Conservation (phyloP, 2,888 invertebrate species). For the Orthosia incerta region DNA sequence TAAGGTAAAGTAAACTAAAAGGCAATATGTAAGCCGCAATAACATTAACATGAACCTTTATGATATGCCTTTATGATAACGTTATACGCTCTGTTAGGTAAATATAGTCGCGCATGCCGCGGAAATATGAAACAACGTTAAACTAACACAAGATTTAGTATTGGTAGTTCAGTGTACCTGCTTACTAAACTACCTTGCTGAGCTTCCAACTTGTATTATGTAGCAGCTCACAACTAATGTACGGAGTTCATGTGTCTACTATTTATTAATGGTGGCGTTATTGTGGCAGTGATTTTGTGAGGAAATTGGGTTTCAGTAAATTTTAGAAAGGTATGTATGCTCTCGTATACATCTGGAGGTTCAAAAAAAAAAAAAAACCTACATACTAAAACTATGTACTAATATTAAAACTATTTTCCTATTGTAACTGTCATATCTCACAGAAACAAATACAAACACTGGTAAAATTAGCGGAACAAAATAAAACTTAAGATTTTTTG, state of each 20-base stretch:
- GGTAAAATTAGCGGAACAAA: no score
- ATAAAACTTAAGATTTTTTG: no score
- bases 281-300: conserved; percentile 8
- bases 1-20: conserved; percentile 75
- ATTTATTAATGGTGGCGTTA: conserved; percentile 23
- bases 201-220: conserved; percentile 54
- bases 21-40: conserved; percentile 78
- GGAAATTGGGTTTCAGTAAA: neutral
- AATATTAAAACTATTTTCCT: neutral
- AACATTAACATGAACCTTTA: conserved; percentile 81
- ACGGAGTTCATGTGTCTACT: conserved; percentile 22
- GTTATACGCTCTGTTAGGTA: conserved; percentile 70
- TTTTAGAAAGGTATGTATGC: neutral
- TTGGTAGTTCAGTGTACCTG: conserved; percentile 57
- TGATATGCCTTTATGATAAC: conserved; percentile 81
- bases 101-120: conserved; percentile 71
- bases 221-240: conserved; percentile 43
- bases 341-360: neutral
- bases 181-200: conserved; percentile 54
- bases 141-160: conserved; percentile 60
- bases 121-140: conserved; percentile 70
- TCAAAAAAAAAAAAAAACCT: no score
- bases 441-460: neutral
- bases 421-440: neutral
- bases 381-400: no score